These are phyloP conservation scores for Odocoileus virginianus DNA, from an alignment of 2,113 vertebrate genomes.

Conservation along the genomic window DNA sequence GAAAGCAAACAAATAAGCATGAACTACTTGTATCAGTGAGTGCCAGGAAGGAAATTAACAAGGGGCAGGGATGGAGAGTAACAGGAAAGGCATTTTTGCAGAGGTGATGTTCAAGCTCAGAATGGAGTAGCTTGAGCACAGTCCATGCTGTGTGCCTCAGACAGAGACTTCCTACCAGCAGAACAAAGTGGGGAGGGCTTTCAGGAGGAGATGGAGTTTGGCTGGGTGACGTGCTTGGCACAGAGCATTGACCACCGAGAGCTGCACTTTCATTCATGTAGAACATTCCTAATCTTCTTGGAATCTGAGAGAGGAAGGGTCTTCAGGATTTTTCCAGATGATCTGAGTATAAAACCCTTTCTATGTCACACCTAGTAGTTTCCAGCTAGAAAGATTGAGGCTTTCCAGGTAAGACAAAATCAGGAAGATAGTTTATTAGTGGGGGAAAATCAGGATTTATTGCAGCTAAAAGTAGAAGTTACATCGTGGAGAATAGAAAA, in stretches of 20 bases:
- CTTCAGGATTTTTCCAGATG: not conserved
- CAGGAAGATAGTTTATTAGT: not conserved
- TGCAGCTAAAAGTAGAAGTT: not conserved
- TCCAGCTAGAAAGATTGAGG: not conserved
- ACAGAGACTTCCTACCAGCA: not conserved
- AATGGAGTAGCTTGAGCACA: not conserved
- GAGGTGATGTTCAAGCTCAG: not conserved
- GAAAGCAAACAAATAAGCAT: not conserved
- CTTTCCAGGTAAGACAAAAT: slow-evolving; percentile 15
- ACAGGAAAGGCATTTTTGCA: not conserved
- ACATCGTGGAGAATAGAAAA: not conserved
- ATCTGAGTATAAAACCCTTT: not conserved
- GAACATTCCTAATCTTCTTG: not conserved
- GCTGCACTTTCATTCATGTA: not conserved
- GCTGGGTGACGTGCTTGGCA: not conserved
- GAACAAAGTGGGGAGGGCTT: not conserved
- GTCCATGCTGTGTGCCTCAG: not conserved
- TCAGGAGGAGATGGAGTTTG: not conserved
- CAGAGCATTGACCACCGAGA: not conserved
- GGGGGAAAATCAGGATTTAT: not conserved
- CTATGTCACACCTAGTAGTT: not conserved
- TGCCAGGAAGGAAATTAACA: not conserved
- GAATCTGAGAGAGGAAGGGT: not conserved
- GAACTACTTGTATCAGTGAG: not conserved
- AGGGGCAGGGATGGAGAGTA: not conserved